phyloP scores from a whole-genome alignment of 2,113 vertebrate species.

The Myotis davidii region DNA sequence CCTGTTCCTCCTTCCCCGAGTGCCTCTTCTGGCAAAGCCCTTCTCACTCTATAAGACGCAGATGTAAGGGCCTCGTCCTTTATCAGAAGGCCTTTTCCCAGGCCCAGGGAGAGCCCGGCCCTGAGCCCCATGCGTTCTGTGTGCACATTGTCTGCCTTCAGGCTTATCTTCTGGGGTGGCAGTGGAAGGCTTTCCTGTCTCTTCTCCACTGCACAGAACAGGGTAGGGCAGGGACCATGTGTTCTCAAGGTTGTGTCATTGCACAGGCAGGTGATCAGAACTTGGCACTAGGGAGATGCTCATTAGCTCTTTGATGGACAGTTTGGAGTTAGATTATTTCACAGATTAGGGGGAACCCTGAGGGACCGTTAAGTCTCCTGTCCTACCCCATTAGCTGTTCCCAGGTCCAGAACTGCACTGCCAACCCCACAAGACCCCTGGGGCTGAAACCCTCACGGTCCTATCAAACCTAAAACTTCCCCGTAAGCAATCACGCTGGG shows the following conservation, averaged over 20 bases:
- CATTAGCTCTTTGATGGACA: background rate
- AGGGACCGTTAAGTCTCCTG: background rate
- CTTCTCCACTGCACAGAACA: background rate
- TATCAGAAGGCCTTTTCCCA: background rate
- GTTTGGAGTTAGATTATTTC: background rate
- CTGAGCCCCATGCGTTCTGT: too few species aligned
- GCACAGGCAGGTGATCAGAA: background rate
- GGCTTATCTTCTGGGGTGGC: background rate
- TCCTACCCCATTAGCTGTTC: background rate
- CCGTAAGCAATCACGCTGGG: rapidly evolving
- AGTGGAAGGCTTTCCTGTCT: background rate
- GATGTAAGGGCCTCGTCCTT: background rate
- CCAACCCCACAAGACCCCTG: background rate
- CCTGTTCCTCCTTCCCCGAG: background rate
- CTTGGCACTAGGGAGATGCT: background rate
- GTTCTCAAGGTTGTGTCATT: background rate
- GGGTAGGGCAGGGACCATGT: background rate
- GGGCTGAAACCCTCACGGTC: background rate
- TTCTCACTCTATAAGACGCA: background rate
- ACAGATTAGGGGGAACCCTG: background rate
- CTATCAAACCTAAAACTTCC: background rate
- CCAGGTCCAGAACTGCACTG: background rate
- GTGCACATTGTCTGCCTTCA: background rate
- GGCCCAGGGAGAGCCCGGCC: too few species aligned
- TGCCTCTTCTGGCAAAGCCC: background rate